Percentiles rank a stretch among this genome's conserved stretches.
Conservation (phyloP, 2,113 vertebrate species). For the Cheilinus undulatus region DNA sequence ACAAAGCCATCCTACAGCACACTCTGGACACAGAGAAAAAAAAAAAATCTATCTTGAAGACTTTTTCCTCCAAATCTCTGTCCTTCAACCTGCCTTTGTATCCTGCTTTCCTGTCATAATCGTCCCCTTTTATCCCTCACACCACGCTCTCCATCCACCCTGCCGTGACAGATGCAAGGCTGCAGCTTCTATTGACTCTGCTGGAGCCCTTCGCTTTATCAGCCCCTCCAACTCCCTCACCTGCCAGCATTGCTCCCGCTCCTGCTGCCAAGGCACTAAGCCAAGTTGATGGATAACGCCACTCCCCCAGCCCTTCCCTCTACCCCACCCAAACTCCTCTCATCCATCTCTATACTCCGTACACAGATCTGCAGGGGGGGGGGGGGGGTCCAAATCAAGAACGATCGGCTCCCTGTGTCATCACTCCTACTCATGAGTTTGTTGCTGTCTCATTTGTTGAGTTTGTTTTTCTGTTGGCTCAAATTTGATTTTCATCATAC, state of each 20-base stretch:
- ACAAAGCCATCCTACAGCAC: slow-evolving; percentile 15
- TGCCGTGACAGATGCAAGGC: slow-evolving; percentile 87
- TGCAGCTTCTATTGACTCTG: slow-evolving; percentile 90
- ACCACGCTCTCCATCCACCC: slow-evolving; percentile 83
- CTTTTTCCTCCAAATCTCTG: slow-evolving; percentile 27
- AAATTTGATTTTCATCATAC: slow-evolving; percentile 86
- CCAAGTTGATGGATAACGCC: slow-evolving; percentile 84
- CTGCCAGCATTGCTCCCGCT: slow-evolving; percentile 86
- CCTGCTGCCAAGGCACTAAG: slow-evolving; percentile 83
- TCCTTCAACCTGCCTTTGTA: slow-evolving; percentile 31
- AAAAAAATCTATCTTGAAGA: slow-evolving; percentile 4
- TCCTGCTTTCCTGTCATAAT: slow-evolving; percentile 40
- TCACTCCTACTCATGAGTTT: slow-evolving; percentile 86
- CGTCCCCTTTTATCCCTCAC: slow-evolving; percentile 36
- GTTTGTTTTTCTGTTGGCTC: slow-evolving; percentile 83
- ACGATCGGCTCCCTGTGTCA: slow-evolving; percentile 65
- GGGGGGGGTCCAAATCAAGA: slow-evolving; percentile 77
- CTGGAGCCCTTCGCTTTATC: slow-evolving; percentile 88
- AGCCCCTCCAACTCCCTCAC: slow-evolving; percentile 87
- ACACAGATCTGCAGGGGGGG: slow-evolving; percentile 60
- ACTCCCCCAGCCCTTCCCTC: slow-evolving; percentile 59
- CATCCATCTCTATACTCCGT: slow-evolving; percentile 75
- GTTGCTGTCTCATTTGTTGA: slow-evolving; percentile 82
- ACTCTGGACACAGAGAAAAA: neutral
- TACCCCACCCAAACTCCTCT: slow-evolving; percentile 22